Base-by-base conservation (phyloP, 2,113 vertebrate genomes). In the Chamaetylas fuelleborni region DNA sequence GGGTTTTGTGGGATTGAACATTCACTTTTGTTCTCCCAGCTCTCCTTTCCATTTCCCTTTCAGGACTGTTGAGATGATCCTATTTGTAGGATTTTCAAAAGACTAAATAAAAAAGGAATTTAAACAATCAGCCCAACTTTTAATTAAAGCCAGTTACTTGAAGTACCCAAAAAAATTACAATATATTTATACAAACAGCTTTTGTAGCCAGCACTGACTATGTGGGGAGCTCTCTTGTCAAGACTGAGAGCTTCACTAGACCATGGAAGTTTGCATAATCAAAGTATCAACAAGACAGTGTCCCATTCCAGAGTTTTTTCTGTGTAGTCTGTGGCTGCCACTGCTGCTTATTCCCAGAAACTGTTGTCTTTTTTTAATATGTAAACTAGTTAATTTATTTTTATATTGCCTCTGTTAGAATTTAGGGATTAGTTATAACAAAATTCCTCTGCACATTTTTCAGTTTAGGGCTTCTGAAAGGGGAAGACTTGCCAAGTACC, bases 181-280 rank as follows among this genome's bases (percentile, higher is more conserved):
- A 3, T 78, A 48, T 53, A 28, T 2, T 77, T 78, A 57, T 24
- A 69, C 91, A 88, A 95, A 40, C 92, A 90, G 67, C 61, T 96
- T 56, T 69, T 88, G 77, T 57, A 81, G 86, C 77, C 90, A 88
- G 14, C 56, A 7, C 40, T 36, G 95, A 62, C 64, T 91, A 57
- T 95, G 69, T 74, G 11, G 83, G 56, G 83, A 89, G 45, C 77
- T 87, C 47, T 64, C 69, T 74, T 89, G 93, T 85, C 93, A 95
- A 90, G 87, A 58, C 51, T 29, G n/a, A 78, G 86, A 79, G 77
- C 61, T 95, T 84, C 91, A 86, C 83, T 83, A 72, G 91, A 89
- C 89, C 60, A 4, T 81, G 77, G 50, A 43, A 88, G 91, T 93
- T 96, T 95, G 95, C 78, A 81, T 91, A 96, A 95, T 74, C 91